Conservation (phyloP, 23 tunicate species). For the Trididemnum clinides region DNA sequence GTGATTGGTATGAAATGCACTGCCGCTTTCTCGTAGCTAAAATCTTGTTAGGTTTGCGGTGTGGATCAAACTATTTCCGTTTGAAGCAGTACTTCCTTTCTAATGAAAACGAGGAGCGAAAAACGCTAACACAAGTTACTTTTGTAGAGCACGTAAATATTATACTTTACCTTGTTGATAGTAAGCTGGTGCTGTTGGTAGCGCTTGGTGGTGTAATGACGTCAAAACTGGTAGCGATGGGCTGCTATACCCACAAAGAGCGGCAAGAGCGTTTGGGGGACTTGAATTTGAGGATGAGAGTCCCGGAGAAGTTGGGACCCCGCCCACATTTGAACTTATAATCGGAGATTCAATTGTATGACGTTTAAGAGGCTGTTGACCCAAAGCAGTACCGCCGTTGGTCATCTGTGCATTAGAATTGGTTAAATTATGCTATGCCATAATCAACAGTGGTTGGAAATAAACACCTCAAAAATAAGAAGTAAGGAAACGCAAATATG, state of each 20-base stretch:
- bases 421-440: not conserved
- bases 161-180: constrained; percentile 87
- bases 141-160: no score
- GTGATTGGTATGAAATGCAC: no score
- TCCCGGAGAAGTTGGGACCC: constrained; percentile 35
- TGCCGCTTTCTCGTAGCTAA: no score
- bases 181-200: constrained; percentile 50
- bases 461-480: not conserved
- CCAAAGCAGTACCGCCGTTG: constrained; percentile 50
- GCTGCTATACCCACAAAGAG: constrained; percentile 50
- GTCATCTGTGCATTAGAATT: constrained; percentile 23
- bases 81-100: no score
- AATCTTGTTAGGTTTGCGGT: no score
- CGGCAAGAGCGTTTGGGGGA: constrained; percentile 51
- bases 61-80: no score
- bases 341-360: constrained; percentile 60
- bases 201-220: constrained; percentile 32
- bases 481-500: not conserved
- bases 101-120: no score
- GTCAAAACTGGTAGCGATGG: constrained; percentile 29
- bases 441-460: not conserved
- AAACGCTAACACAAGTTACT: no score
- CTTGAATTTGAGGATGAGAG: constrained; percentile 43
- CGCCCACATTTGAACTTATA: constrained; percentile 33
- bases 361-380: constrained; percentile 82